A percentile compares a stretch with the other conserved stretches of the same genome.
Evolutionary conservation across 2,797 vertebrate species (phyloP).

Genomic region (Enteromius trimaculatus): DNA sequence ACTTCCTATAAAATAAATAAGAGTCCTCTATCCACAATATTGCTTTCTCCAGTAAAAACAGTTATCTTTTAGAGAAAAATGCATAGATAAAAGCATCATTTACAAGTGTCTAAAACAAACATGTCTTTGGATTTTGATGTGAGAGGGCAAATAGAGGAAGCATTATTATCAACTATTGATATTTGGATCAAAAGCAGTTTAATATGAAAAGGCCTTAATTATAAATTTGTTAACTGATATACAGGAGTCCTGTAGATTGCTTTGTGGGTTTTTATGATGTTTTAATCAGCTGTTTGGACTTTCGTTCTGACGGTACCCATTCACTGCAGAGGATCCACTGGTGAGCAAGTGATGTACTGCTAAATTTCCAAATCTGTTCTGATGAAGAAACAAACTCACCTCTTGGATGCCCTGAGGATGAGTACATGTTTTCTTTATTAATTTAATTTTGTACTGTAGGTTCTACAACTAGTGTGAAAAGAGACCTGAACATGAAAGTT

Average conservation of each 20-base stretch:
- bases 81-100: background rate
- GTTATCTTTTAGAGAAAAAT: background rate
- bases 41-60: background rate
- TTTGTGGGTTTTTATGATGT: background rate
- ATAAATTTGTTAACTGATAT: background rate
- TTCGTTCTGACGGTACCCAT: background rate
- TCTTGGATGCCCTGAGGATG: background rate
- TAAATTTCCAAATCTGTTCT: background rate
- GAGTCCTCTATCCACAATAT: background rate
- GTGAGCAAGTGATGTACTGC: background rate
- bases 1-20: background rate
- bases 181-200: background rate
- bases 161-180: background rate
- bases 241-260: background rate
- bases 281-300: background rate
- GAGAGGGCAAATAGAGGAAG: background rate
- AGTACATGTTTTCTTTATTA: background rate
- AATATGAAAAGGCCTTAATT: background rate
- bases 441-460: background rate
- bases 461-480: background rate
- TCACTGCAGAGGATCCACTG: background rate
- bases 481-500: background rate
- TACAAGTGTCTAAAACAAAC: background rate
- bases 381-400: background rate
- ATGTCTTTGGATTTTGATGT: background rate